Base-by-base conservation (phyloP, 1,140 invertebrate genomes). In the Musca domestica region DNA sequence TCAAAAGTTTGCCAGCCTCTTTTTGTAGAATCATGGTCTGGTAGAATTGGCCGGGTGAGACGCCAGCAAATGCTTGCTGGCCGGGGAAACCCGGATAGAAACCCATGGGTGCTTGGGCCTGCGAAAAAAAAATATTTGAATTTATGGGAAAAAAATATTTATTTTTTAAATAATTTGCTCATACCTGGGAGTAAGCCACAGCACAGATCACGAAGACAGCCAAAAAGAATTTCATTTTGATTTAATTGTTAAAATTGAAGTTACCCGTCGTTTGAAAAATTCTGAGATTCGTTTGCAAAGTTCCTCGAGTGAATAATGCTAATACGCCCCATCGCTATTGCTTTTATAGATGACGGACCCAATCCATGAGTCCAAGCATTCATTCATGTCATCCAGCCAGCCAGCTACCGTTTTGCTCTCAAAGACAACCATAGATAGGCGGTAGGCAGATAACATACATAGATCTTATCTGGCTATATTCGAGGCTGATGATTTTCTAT, bases 1-100 rank as follows among this genome's bases (percentile, higher is more conserved):
- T 46, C 7, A 77, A 73, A 58, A 72, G 71, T 12, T 72, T 72
- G 3, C 76, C 74, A 17, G 76, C 76, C n/a, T 77, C 76, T 4
- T 64, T 69, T 52, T 77, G 74, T 68, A 77, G 41, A 19, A 61
- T 19, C 17, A 61, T 41, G 6, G 27, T 41, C 41, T 61, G 56
- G 20, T 34, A 61, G 27, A 61, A 61, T 61, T 61, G 56, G 2
- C 27, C 56, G 6, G 56, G 56, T n/a, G 56, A 61, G 17, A 61
- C n/a, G 17, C 56, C 56, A 20, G 27, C 56, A 34, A 61, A 61
- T 10, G n/a, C 19, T n/a, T 19, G 56, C n/a, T 19, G 56, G n/a
- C n/a, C n/a, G n/a, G n/a, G 56, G 1, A 41, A 41, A 41, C 56
- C 56, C 2, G 19, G 2, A 34, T 34, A 19, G 9, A 61, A 41